Evolutionary conservation across 2,113 vertebrate species (phyloP).

Genomic region (Promerops cafer): DNA sequence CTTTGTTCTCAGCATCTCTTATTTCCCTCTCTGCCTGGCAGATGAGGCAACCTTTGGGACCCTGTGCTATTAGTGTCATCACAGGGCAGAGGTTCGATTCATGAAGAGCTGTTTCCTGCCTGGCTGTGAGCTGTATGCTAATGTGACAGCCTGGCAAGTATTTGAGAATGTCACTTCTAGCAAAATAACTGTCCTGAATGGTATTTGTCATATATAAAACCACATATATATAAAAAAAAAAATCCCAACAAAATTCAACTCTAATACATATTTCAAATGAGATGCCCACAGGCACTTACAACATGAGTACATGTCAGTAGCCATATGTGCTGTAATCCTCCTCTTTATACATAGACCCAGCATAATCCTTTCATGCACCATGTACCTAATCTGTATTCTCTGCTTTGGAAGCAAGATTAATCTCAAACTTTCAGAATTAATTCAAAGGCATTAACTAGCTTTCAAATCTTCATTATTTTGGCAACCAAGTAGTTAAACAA

Average conservation of each 20-base stretch:
- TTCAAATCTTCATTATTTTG: neutral
- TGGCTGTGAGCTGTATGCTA: neutral
- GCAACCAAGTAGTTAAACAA: conserved; percentile 13
- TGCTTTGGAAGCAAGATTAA: neutral
- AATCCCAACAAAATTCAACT: neutral
- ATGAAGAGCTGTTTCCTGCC: neutral
- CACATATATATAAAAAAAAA: neutral
- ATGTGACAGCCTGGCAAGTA: conserved; percentile 9
- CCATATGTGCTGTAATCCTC: neutral
- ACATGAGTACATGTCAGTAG: neutral
- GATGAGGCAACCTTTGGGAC: neutral
- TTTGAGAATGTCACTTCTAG: neutral
- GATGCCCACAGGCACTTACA: neutral
- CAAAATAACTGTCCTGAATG: neutral
- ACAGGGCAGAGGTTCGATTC: neutral
- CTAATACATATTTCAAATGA: conserved; percentile 8
- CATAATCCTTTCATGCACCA: conserved; percentile 3
- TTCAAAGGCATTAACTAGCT: neutral
- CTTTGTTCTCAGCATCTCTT: neutral
- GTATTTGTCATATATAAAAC: neutral
- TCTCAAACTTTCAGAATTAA: conserved; percentile 3
- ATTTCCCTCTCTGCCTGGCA: neutral
- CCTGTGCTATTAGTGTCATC: neutral
- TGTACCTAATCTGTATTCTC: neutral
- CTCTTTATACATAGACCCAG: neutral